phyloP scores from a whole-genome alignment of 2,888 invertebrate species.

The Allophyes oxyacanthae region DNA sequence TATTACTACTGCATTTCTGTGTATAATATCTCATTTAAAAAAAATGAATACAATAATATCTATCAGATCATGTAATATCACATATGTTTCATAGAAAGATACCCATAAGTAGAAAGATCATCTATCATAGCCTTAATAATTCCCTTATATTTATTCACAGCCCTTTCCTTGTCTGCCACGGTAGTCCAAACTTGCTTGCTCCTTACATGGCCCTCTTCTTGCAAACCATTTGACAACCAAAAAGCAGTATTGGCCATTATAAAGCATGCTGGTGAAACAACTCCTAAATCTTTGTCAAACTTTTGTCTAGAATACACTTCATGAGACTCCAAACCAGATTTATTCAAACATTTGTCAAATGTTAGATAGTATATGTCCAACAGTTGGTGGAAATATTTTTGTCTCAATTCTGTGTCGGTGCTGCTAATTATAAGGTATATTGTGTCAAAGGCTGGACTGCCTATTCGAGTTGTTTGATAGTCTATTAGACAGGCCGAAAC shows the following conservation, averaged over 20 bases:
- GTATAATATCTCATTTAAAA: no score
- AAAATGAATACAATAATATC: no score
- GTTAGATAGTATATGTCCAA: slow-evolving; percentile 73
- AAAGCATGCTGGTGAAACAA: slow-evolving; percentile 76
- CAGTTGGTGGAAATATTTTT: slow-evolving; percentile 62
- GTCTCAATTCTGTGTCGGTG: slow-evolving; percentile 67
- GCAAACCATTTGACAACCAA: slow-evolving; percentile 79
- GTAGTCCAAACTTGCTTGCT: slow-evolving; percentile 72
- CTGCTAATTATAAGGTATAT: slow-evolving; percentile 79
- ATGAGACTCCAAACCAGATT: slow-evolving; percentile 58
- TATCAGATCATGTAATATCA: slow-evolving; percentile 6
- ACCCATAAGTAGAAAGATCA: slow-evolving; percentile 73
- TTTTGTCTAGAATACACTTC: slow-evolving; percentile 66
- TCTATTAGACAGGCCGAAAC: slow-evolving; percentile 79
- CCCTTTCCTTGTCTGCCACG: slow-evolving; percentile 66
- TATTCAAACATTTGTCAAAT: slow-evolving; percentile 61
- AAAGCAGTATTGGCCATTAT: slow-evolving; percentile 81
- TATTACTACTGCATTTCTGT: no score
- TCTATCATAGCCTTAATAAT: slow-evolving; percentile 73
- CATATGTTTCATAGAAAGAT: slow-evolving; percentile 25
- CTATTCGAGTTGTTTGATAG: slow-evolving; percentile 77
- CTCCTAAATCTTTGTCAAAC: slow-evolving; percentile 73
- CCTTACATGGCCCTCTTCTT: slow-evolving; percentile 81
- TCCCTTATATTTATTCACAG: slow-evolving; percentile 68
- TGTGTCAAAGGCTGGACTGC: slow-evolving; percentile 78